phyloP scores from a whole-genome alignment of 2,113 vertebrate genomes.

The Psophia crepitans region DNA sequence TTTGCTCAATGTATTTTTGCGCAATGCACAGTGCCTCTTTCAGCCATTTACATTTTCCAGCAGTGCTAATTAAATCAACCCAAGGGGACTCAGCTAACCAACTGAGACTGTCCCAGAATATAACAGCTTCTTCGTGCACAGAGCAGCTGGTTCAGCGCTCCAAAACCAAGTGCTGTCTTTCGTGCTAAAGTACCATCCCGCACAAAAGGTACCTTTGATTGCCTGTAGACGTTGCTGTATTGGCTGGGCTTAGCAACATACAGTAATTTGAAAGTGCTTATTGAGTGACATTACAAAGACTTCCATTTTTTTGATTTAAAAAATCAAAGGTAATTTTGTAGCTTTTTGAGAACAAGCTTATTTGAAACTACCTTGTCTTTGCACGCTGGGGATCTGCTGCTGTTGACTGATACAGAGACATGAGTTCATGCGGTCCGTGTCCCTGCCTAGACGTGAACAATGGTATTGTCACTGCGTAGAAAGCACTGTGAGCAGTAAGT shows the following conservation, averaged over 20 bases:
- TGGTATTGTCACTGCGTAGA: background rate
- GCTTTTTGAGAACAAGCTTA: background rate
- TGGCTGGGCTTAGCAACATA: background rate
- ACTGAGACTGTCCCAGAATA: slow-evolving; percentile 1
- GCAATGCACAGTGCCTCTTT: slow-evolving; percentile 1
- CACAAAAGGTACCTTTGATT: background rate
- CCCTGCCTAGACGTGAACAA: background rate
- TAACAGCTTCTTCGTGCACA: background rate
- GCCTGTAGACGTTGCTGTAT: background rate
- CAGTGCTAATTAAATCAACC: slow-evolving; percentile 50
- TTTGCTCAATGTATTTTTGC: slow-evolving; percentile 35
- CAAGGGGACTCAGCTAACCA: background rate
- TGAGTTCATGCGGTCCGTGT: background rate
- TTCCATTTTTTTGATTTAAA: background rate
- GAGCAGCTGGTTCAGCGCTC: slow-evolving; percentile 14
- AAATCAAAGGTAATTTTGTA: background rate
- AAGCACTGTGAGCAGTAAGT: background rate
- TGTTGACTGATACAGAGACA: background rate
- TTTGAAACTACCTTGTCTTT: background rate
- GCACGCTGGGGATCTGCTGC: background rate
- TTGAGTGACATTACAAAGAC: background rate
- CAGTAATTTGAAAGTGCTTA: background rate
- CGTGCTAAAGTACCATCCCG: background rate
- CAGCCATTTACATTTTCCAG: slow-evolving; percentile 41
- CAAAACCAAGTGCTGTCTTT: slow-evolving; percentile 5